Base-by-base conservation (phyloP, 2,888 invertebrate genomes). In the Didymodactylos carnosus region DNA sequence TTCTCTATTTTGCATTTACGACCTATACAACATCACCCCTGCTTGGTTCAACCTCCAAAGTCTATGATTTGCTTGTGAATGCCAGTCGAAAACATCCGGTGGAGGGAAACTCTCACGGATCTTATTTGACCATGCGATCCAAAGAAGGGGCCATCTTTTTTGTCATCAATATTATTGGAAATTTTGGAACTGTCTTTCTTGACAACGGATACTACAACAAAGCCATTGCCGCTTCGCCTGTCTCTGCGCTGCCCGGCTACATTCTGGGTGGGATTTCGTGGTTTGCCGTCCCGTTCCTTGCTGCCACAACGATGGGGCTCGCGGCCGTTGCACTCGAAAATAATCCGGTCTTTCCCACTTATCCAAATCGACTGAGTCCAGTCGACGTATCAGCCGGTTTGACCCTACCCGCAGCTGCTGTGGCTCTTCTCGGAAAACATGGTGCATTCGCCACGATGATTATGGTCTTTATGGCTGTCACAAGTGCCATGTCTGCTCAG, bases 161-260 rank as follows among this genome's bases (percentile, higher is more conserved):
- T 70, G n/a, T 70, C 2, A 39, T 41, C n/a, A 41, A 41, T 39
- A 70, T 70, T 49, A 39, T 76, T 81, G 83, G 83, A 27, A 82
- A 82, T 73, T 83, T 84, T 76, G 82, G 83, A 6, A 81, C 83
- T 2, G 81, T 83, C 7, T 83, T 82, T 75, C 81, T 83, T 39
- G 83, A 83, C 77, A 83, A 83, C 77, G 80, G 82, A 0, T 83
- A 82, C 76, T 83, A 83, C 83, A 83, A 83, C 77, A 81, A 81
- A 76, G 79, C 80, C 23, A 82, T 84, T 27, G 82, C 83, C 0
- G 80, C 82, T 43, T 83, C 82, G 74, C 83, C 83, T 0, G 77
- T 78, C 39, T 79, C 82, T 71, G 82, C 82, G 2, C 82, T 82
- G 10, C 78, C 80, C 73, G 83, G 83, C 1, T 84, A 83, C 76